Evolutionary conservation across 2,113 vertebrate genomes (phyloP).

Genomic region (Pyrgilauda ruficollis): DNA sequence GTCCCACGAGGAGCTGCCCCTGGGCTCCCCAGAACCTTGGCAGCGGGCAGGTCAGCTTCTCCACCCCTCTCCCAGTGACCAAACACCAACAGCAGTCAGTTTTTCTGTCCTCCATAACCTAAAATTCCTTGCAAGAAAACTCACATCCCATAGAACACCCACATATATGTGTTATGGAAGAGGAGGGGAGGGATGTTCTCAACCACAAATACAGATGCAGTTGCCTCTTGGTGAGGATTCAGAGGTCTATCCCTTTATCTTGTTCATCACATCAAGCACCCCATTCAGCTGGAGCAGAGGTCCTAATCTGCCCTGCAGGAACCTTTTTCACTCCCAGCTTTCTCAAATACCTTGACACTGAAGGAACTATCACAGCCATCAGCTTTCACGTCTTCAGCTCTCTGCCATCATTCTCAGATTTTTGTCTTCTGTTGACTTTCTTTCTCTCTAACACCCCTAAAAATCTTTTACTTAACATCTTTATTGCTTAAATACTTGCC

Average conservation of each 20-base stretch:
- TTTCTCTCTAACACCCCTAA: background rate
- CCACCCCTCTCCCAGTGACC: background rate
- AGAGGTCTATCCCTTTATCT: background rate
- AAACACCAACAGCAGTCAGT: background rate
- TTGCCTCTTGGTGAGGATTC: background rate
- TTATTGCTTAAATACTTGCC: background rate
- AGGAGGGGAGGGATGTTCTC: background rate
- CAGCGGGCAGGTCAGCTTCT: accelerated
- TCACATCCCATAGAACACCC: accelerated
- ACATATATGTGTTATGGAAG: accelerated
- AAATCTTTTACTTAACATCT: background rate
- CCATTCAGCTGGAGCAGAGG: background rate
- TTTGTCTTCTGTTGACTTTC: background rate
- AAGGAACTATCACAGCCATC: background rate
- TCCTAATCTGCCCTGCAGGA: background rate
- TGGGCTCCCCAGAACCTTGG: background rate
- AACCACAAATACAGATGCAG: background rate
- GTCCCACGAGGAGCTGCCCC: background rate
- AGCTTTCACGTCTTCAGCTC: background rate
- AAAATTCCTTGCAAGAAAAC: background rate
- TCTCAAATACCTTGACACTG: background rate
- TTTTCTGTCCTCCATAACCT: background rate
- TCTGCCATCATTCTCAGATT: background rate
- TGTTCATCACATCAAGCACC: background rate
- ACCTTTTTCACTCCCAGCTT: background rate